Evolutionary conservation across 2,113 vertebrate species (phyloP).

Genomic region (Leucopsar rothschildi): DNA sequence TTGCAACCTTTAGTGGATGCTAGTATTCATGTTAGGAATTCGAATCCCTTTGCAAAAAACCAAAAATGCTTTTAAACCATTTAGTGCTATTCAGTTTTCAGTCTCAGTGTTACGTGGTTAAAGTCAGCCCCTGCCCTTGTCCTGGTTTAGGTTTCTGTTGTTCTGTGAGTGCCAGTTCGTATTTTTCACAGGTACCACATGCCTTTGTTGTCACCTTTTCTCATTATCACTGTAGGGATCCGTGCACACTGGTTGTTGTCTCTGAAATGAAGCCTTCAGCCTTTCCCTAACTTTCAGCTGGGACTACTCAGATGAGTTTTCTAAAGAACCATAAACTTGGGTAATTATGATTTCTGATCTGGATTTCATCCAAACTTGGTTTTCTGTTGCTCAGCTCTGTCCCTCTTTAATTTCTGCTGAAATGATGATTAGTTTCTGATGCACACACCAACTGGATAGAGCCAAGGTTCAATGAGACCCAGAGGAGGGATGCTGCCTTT

Average conservation of each 20-base stretch:
- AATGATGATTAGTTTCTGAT: neutral
- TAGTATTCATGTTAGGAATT: neutral
- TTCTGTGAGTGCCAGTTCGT: neutral
- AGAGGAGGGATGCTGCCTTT: neutral
- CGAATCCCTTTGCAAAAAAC: neutral
- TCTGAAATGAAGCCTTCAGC: neutral
- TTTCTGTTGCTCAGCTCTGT: neutral
- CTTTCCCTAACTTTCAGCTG: neutral
- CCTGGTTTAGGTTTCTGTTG: neutral
- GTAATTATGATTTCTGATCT: neutral
- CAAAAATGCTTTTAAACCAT: neutral
- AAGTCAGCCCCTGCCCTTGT: neutral
- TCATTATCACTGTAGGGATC: neutral
- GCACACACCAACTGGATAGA: neutral
- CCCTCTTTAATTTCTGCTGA: neutral
- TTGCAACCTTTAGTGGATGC: neutral
- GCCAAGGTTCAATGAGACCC: neutral
- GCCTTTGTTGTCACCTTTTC: neutral
- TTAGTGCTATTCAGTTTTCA: fast-evolving
- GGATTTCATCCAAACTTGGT: neutral
- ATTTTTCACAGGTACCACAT: neutral
- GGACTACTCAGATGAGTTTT: neutral
- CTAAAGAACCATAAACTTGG: neutral
- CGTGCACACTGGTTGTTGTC: neutral
- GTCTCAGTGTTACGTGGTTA: fast-evolving